These are phyloP conservation scores for Illadopsis cleaveri DNA, from an alignment of 2,113 vertebrate genomes.

Conservation along the genomic window DNA sequence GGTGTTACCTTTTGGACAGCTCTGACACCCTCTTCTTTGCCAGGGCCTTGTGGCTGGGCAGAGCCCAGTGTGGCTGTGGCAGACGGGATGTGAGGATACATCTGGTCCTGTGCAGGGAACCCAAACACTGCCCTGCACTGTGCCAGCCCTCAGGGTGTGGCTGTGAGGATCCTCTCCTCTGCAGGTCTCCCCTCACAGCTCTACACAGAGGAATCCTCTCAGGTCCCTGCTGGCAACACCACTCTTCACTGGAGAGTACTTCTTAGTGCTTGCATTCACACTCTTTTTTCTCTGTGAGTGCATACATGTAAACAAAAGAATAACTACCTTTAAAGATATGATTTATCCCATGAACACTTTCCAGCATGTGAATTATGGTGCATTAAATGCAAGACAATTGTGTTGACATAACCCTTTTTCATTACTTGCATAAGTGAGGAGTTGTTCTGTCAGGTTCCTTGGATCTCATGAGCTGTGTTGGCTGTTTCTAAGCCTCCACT, in stretches of 20 bases:
- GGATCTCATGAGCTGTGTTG: background rate
- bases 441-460: slow-evolving; percentile 43
- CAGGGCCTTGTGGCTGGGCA: background rate
- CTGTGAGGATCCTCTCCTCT: background rate
- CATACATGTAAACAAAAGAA: slow-evolving; percentile 27
- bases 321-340: slow-evolving; percentile 47
- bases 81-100: background rate
- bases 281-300: background rate
- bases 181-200: background rate
- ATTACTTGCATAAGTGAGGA: slow-evolving; percentile 19
- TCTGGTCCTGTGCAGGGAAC: background rate
- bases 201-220: background rate
- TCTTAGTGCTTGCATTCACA: background rate
- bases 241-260: background rate
- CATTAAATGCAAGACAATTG: slow-evolving; percentile 58
- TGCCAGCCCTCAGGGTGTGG: background rate
- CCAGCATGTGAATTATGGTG: slow-evolving; percentile 49
- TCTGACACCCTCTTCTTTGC: background rate
- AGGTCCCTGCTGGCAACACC: background rate
- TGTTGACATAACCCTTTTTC: slow-evolving; percentile 38
- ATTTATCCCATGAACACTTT: slow-evolving; percentile 45
- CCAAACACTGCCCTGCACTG: background rate
- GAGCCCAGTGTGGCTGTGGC: background rate
- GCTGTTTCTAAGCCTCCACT: slow-evolving; percentile 44
- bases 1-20: background rate